Percentiles rank a stretch among this genome's conserved stretches.
phyloP scores from a whole-genome alignment of 2,113 vertebrate species.

The Varanus salvator region DNA sequence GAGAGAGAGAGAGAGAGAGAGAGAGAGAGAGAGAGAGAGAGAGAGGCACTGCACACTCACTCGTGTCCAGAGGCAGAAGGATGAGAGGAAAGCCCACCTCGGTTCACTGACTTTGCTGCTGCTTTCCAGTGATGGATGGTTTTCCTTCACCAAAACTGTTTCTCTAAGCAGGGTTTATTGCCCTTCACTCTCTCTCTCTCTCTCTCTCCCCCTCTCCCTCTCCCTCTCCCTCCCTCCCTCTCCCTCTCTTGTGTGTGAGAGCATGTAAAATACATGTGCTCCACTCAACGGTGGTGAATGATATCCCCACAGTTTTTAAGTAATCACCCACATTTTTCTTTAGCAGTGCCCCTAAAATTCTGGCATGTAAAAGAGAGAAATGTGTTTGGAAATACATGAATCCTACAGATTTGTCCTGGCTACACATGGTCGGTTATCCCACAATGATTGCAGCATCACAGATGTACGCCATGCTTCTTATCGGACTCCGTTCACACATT shows the following conservation, averaged over 20 bases:
- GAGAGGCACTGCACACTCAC: neutral
- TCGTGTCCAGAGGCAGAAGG: constrained; percentile 40
- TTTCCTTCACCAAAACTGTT: constrained; percentile 42
- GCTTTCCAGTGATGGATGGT: constrained; percentile 40
- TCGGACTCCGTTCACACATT: neutral
- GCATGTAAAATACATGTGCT: neutral
- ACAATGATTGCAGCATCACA: neutral
- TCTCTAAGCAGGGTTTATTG: neutral
- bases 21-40: rapidly evolving
- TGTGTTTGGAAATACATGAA: neutral
- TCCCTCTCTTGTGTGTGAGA: neutral
- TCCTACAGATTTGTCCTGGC: neutral
- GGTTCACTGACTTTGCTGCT: constrained; percentile 50
- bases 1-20: too few species aligned
- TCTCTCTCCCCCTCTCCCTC: neutral
- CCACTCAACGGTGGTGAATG: neutral
- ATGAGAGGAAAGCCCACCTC: constrained; percentile 36
- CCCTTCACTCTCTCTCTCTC: neutral
- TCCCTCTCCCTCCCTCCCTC: too few species aligned
- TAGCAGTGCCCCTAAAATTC: too few species aligned
- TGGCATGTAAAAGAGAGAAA: too few species aligned
- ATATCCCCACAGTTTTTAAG: neutral
- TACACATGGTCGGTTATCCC: neutral
- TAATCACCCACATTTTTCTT: neutral
- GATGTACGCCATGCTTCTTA: neutral